Base-by-base conservation (phyloP, 2,113 vertebrate species). In the Archilochus colubris region DNA sequence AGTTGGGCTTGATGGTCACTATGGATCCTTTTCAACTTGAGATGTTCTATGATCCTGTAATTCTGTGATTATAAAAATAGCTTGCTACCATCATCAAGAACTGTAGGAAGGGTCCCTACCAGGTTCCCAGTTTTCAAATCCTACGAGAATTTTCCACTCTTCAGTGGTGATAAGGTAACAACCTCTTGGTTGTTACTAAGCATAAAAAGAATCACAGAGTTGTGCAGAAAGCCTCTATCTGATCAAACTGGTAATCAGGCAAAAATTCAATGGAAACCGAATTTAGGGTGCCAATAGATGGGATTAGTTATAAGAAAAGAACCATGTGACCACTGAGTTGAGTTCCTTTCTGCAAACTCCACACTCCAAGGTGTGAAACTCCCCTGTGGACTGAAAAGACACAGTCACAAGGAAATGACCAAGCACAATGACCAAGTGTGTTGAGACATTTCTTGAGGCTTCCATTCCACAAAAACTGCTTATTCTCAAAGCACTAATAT, bases 201-300 rank as follows among this genome's bases (percentile, higher is more conserved):
- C 19, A n/a, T 8, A 55, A 48, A 46, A 82, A 55, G 48, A 94
- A 83, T 57, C 2, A 2, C 64, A 69, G 10, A 68, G 69, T 67
- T 70, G 66, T 68, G 88, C 53, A 92, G 48, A 70, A 89, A 64
- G 44, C 3, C 31, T 8, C 57, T 90, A 94, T 90, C 86, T 93
- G 80, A 96, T 95, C 83, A 68, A 93, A 78, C 27, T 10, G 11
- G 38, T 91, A 43, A 93, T 70, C 68, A 44, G 59, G 22, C 48
- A 92, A 78, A 94, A 86, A 94, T 69, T 25, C 74, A 82, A 86
- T 38, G 55, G 79, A 82, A 85, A 93, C 3, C 14, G 48, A 86
- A 84, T 89, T 84, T 31, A 44, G 90, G 75, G 36, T 88, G 92
- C 31, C 88, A 93, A 53, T 7, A 31, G 86, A 88, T 14, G 27